Conservation (phyloP, 2,888 invertebrate genomes). For the Acanthosepion esculentum region DNA sequence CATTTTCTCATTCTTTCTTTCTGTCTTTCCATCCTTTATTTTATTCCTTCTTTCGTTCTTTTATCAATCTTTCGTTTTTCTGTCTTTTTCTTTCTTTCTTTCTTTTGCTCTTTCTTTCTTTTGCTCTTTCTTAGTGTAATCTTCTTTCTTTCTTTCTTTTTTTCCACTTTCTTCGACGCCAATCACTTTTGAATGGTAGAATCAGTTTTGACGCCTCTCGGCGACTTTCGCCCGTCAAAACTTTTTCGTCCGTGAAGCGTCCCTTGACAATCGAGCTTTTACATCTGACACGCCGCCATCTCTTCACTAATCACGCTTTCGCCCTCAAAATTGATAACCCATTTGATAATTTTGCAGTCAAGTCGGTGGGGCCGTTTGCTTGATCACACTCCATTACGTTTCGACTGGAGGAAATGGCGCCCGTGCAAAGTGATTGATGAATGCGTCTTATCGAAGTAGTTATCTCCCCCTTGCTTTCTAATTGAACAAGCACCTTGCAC, state of each 20-base stretch:
- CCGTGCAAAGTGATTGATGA: not conserved
- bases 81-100: not conserved
- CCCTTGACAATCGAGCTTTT: not conserved
- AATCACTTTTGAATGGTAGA: not conserved
- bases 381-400: constrained; percentile 13
- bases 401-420: not conserved
- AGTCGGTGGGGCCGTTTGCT: not conserved
- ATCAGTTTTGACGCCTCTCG: not conserved
- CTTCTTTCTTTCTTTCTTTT: not conserved
- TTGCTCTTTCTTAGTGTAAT: not conserved
- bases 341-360: not conserved
- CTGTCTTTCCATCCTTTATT: not conserved
- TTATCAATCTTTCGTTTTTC: not conserved
- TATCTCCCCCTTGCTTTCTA: not conserved
- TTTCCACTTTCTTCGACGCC: not conserved
- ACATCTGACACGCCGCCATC: not conserved
- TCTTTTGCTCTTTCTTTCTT: not conserved
- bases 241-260: not conserved
- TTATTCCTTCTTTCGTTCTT: not conserved
- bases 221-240: not conserved
- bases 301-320: not conserved
- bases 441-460: not conserved
- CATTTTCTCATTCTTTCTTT: not conserved
- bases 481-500: not conserved
- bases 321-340: not conserved